phyloP scores from a whole-genome alignment of 2,113 vertebrate species.

The Ammospiza caudacuta region DNA sequence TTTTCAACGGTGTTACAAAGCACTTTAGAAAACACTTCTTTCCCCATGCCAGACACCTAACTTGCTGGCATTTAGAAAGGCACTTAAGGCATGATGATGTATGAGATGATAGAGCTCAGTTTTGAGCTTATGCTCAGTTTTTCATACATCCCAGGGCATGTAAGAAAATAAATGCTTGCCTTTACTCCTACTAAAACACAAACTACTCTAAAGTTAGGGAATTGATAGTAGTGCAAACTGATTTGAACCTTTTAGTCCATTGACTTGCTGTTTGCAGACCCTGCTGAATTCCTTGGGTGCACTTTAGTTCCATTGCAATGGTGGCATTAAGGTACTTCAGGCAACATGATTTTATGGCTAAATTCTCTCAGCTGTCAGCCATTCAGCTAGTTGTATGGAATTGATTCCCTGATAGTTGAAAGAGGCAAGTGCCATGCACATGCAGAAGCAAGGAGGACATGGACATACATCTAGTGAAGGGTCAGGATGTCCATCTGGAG shows the following conservation, averaged over 20 bases:
- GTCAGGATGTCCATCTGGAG: not conserved
- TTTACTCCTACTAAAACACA: not conserved
- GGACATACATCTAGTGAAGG: not conserved
- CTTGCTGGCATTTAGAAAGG: not conserved
- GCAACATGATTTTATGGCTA: not conserved
- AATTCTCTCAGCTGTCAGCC: not conserved
- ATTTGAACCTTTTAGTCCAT: not conserved
- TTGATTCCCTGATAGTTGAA: not conserved
- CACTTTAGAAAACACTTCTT: not conserved
- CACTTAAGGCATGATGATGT: not conserved
- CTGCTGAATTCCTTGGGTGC: not conserved
- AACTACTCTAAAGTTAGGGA: not conserved
- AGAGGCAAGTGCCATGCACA: not conserved
- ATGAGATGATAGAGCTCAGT: not conserved
- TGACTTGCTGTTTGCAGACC: not conserved
- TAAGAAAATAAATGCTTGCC: not conserved
- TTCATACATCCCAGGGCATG: not conserved
- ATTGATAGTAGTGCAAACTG: not conserved
- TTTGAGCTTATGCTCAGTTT: not conserved
- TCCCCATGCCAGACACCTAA: not conserved
- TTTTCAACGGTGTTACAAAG: not conserved
- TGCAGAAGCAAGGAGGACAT: not conserved
- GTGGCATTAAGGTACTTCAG: not conserved
- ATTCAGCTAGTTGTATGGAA: not conserved
- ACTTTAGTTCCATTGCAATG: not conserved